A percentile compares a stretch with the other conserved stretches of the same genome.
phyloP scores from a whole-genome alignment of 2,113 vertebrate species.

The Polyodon spathula region DNA sequence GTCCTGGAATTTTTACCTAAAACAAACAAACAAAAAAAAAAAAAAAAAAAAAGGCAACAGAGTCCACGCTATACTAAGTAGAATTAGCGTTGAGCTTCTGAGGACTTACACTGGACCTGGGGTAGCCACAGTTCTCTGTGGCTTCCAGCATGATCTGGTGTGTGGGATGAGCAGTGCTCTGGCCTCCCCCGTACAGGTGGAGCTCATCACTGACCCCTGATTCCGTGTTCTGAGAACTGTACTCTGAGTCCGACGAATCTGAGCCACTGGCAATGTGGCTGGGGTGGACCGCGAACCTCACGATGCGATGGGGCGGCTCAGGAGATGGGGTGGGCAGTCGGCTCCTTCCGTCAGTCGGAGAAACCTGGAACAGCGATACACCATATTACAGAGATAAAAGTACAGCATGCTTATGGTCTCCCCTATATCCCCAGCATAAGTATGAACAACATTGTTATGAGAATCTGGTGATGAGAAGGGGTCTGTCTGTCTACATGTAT shows the following conservation, averaged over 20 bases:
- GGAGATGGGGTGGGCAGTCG: slow-evolving; percentile 77
- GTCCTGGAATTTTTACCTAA: too few relatives aligned
- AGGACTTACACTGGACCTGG: slow-evolving; percentile 51
- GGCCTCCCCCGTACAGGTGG: slow-evolving; percentile 57
- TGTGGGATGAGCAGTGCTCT: slow-evolving; percentile 29
- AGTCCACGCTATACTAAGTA: too few relatives aligned
- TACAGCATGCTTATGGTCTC: too few relatives aligned
- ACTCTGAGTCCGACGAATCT: slow-evolving; percentile 91
- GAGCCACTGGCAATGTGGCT: slow-evolving; percentile 59
- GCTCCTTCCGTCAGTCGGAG: slow-evolving; percentile 71
- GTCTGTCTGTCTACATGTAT: too few relatives aligned
- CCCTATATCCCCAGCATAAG: too few relatives aligned
- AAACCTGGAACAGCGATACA: slow-evolving; percentile 52
- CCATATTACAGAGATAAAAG: neutral
- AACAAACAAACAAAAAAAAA: too few relatives aligned
- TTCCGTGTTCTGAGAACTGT: slow-evolving; percentile 82
- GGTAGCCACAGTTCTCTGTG: slow-evolving; percentile 64
- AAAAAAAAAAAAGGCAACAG: too few relatives aligned
- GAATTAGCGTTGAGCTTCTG: too few relatives aligned
- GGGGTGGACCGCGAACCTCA: slow-evolving; percentile 73
- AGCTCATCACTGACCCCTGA: slow-evolving; percentile 85
- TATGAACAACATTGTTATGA: too few relatives aligned
- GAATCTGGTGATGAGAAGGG: too few relatives aligned
- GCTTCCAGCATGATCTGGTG: slow-evolving; percentile 62
- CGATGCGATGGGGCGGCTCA: slow-evolving; percentile 61